Evolutionary conservation across 2,113 vertebrate species (phyloP).

Genomic region (Megaceryle maxima): DNA sequence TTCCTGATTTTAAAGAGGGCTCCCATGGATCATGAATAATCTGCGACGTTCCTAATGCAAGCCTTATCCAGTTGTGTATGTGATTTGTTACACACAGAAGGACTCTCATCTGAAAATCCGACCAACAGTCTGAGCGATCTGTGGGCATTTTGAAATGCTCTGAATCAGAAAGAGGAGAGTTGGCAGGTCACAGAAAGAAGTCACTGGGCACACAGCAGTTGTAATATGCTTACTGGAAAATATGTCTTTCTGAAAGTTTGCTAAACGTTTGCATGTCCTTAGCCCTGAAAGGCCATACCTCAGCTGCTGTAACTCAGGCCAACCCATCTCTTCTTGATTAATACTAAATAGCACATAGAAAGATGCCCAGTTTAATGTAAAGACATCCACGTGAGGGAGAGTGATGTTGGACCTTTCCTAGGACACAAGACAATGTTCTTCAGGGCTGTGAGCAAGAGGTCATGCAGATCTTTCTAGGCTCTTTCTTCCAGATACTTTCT

Average conservation of each 20-base stretch:
- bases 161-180: not conserved
- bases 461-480: not conserved
- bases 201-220: not conserved
- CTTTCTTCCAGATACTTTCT: not conserved
- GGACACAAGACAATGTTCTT: not conserved
- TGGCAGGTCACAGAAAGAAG: not conserved
- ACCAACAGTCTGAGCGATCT: not conserved
- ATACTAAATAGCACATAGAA: not conserved
- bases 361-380: not conserved
- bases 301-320: not conserved
- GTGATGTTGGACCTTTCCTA: not conserved
- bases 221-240: not conserved
- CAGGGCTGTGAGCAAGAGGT: not conserved
- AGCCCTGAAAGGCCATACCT: not conserved
- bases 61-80: not conserved
- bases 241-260: not conserved
- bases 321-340: not conserved
- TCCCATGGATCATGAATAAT: constrained; percentile 32
- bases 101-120: not conserved
- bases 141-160: not conserved
- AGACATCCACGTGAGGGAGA: not conserved
- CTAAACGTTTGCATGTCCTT: not conserved
- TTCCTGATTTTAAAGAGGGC: constrained; percentile 39
- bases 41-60: not conserved
- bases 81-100: not conserved